phyloP scores from a whole-genome alignment of 2,888 invertebrate genomes.

The Fabriciana adippe region DNA sequence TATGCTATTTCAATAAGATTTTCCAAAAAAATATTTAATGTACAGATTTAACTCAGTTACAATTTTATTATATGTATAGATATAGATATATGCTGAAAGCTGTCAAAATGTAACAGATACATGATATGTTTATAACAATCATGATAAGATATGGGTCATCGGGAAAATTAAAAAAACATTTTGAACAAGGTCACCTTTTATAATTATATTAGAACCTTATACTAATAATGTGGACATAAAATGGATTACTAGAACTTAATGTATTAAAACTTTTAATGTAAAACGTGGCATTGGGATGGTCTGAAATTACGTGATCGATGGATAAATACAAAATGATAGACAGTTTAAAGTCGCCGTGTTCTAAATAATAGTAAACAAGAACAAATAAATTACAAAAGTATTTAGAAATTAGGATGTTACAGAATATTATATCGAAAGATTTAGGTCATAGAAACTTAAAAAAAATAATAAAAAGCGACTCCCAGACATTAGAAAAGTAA shows the following conservation, averaged over 20 bases:
- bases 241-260: slow-evolving; percentile 5
- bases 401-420: not conserved
- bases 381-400: not conserved
- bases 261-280: slow-evolving; percentile 22
- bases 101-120: too few relatives aligned
- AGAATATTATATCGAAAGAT: too few relatives aligned
- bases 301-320: slow-evolving; percentile 13
- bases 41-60: too few relatives aligned
- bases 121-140: too few relatives aligned
- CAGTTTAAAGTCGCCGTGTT: not conserved
- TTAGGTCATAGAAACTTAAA: too few relatives aligned
- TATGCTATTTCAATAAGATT: too few relatives aligned
- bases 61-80: too few relatives aligned
- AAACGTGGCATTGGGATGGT: slow-evolving; percentile 9
- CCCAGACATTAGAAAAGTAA: too few relatives aligned
- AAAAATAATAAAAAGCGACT: too few relatives aligned
- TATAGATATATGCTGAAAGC: too few relatives aligned
- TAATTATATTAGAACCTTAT: not conserved
- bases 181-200: not conserved
- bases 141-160: too few relatives aligned
- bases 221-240: not conserved
- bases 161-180: not conserved
- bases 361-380: not conserved
- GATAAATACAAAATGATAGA: not conserved
- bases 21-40: too few relatives aligned